A percentile compares a stretch with the other conserved stretches of the same genome.
These are phyloP conservation scores for Plagodis pulveraria DNA, from an alignment of 2,888 invertebrate species.

Conservation along the genomic window DNA sequence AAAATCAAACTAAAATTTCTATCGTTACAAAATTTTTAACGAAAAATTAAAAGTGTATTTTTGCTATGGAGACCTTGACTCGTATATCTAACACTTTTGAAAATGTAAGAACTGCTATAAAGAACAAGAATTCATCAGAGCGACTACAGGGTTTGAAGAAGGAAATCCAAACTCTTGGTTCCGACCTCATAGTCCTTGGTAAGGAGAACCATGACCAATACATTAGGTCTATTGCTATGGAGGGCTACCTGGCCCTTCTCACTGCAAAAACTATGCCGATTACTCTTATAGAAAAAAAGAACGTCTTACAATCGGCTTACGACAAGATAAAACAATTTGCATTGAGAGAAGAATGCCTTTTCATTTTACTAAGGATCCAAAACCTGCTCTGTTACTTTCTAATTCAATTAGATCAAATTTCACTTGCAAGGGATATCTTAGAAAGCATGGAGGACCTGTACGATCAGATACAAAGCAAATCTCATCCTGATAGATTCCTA, in stretches of 20 bases:
- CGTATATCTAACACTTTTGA: constrained; percentile 67
- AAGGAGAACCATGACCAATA: constrained; percentile 68
- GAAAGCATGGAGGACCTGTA: constrained; percentile 79
- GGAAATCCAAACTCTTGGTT: constrained; percentile 62
- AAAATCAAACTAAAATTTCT: constrained; percentile 21
- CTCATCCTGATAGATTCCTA: constrained; percentile 59
- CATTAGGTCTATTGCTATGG: constrained; percentile 72
- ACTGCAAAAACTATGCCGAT: constrained; percentile 70
- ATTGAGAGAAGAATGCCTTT: constrained; percentile 70
- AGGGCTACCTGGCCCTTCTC: constrained; percentile 70
- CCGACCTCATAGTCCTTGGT: constrained; percentile 64
- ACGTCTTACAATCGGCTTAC: constrained; percentile 60
- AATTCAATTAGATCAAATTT: constrained; percentile 78
- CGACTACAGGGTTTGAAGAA: constrained; percentile 61
- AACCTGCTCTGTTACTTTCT: constrained; percentile 85
- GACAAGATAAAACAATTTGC: constrained; percentile 68
- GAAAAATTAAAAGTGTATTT: constrained; percentile 39
- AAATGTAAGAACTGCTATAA: constrained; percentile 60
- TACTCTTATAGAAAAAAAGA: constrained; percentile 63
- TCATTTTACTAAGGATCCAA: constrained; percentile 82
- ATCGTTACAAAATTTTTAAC: constrained; percentile 8
- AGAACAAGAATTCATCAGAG: constrained; percentile 63
- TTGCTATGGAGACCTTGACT: constrained; percentile 62
- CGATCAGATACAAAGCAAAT: constrained; percentile 60
- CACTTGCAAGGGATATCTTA: constrained; percentile 75